Conservation (phyloP, 2,888 invertebrate species). For the Anodontia alba region DNA sequence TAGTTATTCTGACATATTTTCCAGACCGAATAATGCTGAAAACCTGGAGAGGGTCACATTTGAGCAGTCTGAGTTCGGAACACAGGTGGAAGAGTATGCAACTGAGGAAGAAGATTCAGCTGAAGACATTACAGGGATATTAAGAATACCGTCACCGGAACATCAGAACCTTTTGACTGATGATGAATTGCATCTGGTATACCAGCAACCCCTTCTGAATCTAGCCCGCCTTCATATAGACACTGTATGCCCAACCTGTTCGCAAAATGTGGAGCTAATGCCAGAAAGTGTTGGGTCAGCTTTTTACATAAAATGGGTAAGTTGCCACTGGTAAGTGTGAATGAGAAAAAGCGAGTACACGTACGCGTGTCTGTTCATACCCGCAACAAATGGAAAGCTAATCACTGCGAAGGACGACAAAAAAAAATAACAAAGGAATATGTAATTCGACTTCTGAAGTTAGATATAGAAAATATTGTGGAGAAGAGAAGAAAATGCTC, state of each 20-base stretch:
- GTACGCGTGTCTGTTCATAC: no score
- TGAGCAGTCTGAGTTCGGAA: background rate
- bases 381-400: no score
- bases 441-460: no score
- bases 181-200: background rate
- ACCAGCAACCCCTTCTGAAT: constrained; percentile 2
- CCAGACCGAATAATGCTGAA: background rate
- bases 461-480: no score
- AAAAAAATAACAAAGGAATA: no score
- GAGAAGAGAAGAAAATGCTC: no score
- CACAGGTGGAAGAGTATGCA: background rate
- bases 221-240: background rate
- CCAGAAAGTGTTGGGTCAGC: constrained; percentile 1
- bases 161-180: background rate
- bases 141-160: background rate
- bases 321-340: no score
- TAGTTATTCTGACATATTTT: no score
- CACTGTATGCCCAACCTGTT: background rate
- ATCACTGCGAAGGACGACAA: no score
- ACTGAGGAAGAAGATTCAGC: background rate
- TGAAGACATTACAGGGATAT: background rate
- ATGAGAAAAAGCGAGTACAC: no score
- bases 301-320: constrained; percentile 5
- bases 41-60: background rate
- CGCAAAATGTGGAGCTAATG: background rate